These are phyloP conservation scores for Emmelina monodactyla DNA, from an alignment of 2,888 invertebrate genomes.

Conservation along the genomic window DNA sequence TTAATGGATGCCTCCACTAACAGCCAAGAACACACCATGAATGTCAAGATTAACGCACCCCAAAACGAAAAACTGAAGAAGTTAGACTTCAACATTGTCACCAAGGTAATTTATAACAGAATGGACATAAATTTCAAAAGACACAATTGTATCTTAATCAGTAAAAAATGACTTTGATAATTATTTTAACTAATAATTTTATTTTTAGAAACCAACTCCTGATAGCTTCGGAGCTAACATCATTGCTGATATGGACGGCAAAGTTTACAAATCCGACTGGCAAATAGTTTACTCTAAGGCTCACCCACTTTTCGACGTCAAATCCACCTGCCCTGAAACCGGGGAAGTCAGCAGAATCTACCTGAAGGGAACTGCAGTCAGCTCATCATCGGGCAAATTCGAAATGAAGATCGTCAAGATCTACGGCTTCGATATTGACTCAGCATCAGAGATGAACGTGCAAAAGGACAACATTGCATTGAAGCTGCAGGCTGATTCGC, in stretches of 20 bases:
- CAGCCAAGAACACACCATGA: conserved; percentile 28
- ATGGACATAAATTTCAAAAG: too few species aligned
- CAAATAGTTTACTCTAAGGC: conserved; percentile 59
- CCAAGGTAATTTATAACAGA: conserved; percentile 51
- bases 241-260: conserved; percentile 61
- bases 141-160: too few species aligned
- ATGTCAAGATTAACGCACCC: conserved; percentile 32
- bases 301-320: conserved; percentile 64
- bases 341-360: conserved; percentile 38
- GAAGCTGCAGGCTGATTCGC: conserved; percentile 68
- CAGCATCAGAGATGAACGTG: conserved; percentile 60
- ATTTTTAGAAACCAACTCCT: conserved; percentile 35
- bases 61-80: conserved; percentile 57
- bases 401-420: conserved; percentile 62
- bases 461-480: conserved; percentile 72
- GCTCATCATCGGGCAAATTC: conserved; percentile 67
- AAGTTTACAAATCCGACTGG: conserved; percentile 63
- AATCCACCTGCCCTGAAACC: conserved; percentile 56
- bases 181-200: background rate
- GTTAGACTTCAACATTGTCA: conserved; percentile 48
- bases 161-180: background rate
- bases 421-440: conserved; percentile 59
- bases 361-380: conserved; percentile 44
- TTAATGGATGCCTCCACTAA: conserved; percentile 32
- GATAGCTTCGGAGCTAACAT: conserved; percentile 40